Percentiles rank a stretch among this genome's conserved stretches.
These are phyloP conservation scores for Drosophila aldrichi DNA, from an alignment of 2,888 invertebrate genomes.

Conservation along the genomic window DNA sequence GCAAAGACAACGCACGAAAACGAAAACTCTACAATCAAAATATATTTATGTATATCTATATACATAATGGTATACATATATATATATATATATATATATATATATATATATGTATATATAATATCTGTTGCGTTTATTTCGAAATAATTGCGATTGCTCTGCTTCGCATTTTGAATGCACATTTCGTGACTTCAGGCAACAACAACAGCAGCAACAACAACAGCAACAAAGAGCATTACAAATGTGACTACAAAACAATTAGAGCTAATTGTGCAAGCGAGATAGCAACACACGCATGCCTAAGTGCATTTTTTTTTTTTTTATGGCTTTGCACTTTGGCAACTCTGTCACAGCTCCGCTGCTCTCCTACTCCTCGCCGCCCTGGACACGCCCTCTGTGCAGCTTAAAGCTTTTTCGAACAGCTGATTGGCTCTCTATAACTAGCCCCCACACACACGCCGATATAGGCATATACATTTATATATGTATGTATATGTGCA, in stretches of 20 bases:
- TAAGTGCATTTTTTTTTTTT: conserved; percentile 49
- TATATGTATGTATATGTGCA: not conserved
- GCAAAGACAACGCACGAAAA: conserved; percentile 33
- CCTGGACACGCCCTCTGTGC: conserved; percentile 22
- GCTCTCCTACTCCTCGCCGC: not conserved
- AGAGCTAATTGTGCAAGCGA: conserved; percentile 59
- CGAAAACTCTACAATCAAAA: conserved; percentile 41
- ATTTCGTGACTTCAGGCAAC: conserved; percentile 47
- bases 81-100: not conserved
- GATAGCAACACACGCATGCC: conserved; percentile 43
- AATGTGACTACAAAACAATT: conserved; percentile 72
- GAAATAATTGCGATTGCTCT: conserved; percentile 55
- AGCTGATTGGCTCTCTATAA: conserved; percentile 41
- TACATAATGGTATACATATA: not conserved
- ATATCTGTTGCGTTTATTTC: conserved; percentile 60
- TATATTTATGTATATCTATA: not conserved
- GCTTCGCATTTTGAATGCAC: conserved; percentile 49
- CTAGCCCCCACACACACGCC: conserved; percentile 3
- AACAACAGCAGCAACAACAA: conserved; percentile 22
- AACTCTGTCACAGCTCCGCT: conserved; percentile 47
- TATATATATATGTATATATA: not conserved
- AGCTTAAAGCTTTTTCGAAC: conserved; percentile 25
- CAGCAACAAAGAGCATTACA: conserved; percentile 43
- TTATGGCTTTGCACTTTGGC: conserved; percentile 50
- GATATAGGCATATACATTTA: not conserved